Evolutionary conservation across 2,797 vertebrate species (phyloP), one percentile per base, ranked within the genome.

Genomic region (Spheniscus humboldti): DNA sequence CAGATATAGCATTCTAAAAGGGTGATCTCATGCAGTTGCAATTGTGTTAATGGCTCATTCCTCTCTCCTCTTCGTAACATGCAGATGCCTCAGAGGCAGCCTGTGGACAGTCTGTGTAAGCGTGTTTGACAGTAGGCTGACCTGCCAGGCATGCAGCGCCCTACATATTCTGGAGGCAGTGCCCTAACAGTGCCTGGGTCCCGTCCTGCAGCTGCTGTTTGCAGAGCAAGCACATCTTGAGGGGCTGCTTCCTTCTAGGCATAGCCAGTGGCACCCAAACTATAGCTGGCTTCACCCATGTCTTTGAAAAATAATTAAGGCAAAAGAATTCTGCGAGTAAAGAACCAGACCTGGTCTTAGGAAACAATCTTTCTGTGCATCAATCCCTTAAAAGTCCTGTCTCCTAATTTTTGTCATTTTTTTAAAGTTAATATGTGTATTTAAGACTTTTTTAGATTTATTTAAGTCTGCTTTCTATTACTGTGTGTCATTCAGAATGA

Each of bases 61-160:
- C 27, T 74, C 35, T 52, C 20, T 33, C 14, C 47, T 19, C 11
- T 63, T 39, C 1, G 0, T 22, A 22, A 16, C 9, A 10, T 0
- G 1, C 18, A 60, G 67, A 16, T 13, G 16, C 22, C n/a, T 69
- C 15, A 20, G 50, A 37, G 41, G 31, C 75, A 83, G 55, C 25
- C 64, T 13, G n/a, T 20, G 31, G n/a, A 19, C 37, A 39, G 35
- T 7, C 19, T 41, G 16, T 15, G 27, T 6, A 8, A 53, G 35
- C 2, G 11, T 22, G 15, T 56, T 47, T 30, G 77, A 33, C n/a
- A 41, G 31, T 25, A 80, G 31, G 16, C 31, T 35, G 72, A 31
- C 72, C 55, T 60, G 30, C 27, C 31, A 8, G 8, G 35, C 12
- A 7, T 2, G 4, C 24, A 35, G 30, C 16, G 45, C 14, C 50